Evolutionary conservation across 2,888 invertebrate species (phyloP), one percentile per base, ranked within the genome.

Genomic region (Lagria hirta): DNA sequence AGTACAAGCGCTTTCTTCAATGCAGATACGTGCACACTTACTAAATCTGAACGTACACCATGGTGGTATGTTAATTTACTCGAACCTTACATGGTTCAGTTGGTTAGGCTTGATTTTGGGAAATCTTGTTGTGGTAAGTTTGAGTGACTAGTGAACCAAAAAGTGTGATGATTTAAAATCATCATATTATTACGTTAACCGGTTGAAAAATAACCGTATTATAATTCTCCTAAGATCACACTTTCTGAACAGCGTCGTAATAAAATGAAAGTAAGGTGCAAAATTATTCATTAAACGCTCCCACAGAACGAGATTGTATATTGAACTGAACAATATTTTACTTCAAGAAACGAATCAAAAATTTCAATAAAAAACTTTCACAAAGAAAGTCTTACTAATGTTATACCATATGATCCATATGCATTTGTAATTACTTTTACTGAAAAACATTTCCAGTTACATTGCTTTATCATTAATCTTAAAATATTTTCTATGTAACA

Each of bases 11-110:
- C 85, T 20, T 80, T 83, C 65, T 93, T 86, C 75, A 88, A 78
- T 61, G 71, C 83, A 1, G 88, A 89, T 54, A 93, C 93, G 2
- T 94, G 94, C 71, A 90, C 92, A 0, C 78, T 92, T 32, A 92
- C 92, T 1, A 86, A 85, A 70, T 69, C 83, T 0, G 93, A 93
- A 70, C 74, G 83, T n/a, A 80, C 83, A 15, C 92, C 93, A 2
- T 93, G 93, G 93, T 94, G 93, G 92, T 94, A 94, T 73, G 93
- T 94, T 59, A 94, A 94, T 72, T 79, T 94, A 1, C 76, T 94
- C 48, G 94, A 94, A 66, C 93, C 94, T 0, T 94, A 94, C 70
- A 93, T 94, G 91, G 92, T 94, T 47, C 93, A 94, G 68, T 76
- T 94, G 44, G 93, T 94, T 14, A 76, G 93, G 26, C 74, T 94